phyloP scores from a whole-genome alignment of 2,888 invertebrate genomes.

The Beris chalybata region DNA sequence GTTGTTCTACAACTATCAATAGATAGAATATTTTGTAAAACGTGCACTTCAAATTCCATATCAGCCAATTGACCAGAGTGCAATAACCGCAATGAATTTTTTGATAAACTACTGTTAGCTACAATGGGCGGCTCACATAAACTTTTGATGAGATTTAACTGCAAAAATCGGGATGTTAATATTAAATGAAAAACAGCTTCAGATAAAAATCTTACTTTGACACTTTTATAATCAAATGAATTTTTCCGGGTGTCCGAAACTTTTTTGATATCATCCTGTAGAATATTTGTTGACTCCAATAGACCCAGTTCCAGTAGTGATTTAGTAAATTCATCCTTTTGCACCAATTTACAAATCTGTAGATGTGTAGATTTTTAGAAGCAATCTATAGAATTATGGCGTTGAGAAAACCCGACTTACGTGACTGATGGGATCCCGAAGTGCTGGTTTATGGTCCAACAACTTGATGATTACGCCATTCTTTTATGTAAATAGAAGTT shows the following conservation, averaged over 20 bases:
- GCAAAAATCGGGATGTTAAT: neutral
- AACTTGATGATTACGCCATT: slow-evolving; percentile 60
- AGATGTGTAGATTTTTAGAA: neutral
- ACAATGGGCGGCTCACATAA: slow-evolving; percentile 64
- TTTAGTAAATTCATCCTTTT: slow-evolving; percentile 64
- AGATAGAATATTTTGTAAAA: slow-evolving; percentile 16
- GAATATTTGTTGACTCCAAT: slow-evolving; percentile 52
- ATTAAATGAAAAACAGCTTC: too few species aligned
- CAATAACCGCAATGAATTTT: slow-evolving; percentile 62
- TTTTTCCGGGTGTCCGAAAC: slow-evolving; percentile 42
- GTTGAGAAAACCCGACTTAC: slow-evolving; percentile 42
- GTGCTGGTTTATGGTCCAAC: slow-evolving; percentile 57
- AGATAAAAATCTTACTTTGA: slow-evolving; percentile 43
- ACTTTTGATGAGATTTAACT: slow-evolving; percentile 61
- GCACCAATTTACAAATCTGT: slow-evolving; percentile 61
- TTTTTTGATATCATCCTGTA: slow-evolving; percentile 46
- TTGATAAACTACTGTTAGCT: slow-evolving; percentile 61
- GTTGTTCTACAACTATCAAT: slow-evolving; percentile 9
- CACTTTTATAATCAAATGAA: slow-evolving; percentile 48
- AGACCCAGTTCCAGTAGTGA: slow-evolving; percentile 62
- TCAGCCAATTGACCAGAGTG: slow-evolving; percentile 62
- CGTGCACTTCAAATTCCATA: slow-evolving; percentile 66
- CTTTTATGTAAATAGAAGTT: slow-evolving; percentile 46
- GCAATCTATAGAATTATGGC: neutral
- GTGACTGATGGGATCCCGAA: slow-evolving; percentile 59